Base-by-base conservation (phyloP, 2,113 vertebrate species). In the Hippocampus comes region DNA sequence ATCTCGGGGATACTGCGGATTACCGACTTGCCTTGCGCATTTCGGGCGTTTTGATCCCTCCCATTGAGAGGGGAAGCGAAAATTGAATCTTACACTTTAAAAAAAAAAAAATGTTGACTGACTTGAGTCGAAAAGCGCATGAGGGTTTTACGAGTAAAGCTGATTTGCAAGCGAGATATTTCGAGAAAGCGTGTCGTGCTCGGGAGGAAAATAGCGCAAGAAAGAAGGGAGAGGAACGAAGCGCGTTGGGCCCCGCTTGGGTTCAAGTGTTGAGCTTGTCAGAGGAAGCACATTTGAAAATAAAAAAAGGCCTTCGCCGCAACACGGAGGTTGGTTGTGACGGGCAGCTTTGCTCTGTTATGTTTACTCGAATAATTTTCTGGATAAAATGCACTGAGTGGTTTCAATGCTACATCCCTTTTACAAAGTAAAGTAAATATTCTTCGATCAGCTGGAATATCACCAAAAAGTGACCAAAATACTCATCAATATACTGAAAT, bases 11-110 rank as follows among this genome's bases (percentile, higher is more conserved):
- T 77, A 67, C 77, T 55, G 65, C 38, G 82, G 82, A 86, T 86
- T 86, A 86, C 84, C 85, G 75, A 71, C 75, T 67, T 23, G 72
- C 76, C 63, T 57, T 20, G 57, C 61, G 78, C 70, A 61, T 78
- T 77, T 77, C 59, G 46, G 61, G 57, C 63, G 14, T 68, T 74
- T 67, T 57, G 48, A 71, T 69, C 76, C 30, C 63, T 46, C 65
- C 64, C 67, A 68, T 63, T 67, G 63, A 67, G 57, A 64, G 63
- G 55, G 23, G 70, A 63, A 74, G 25, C 12, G 60, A 41, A 81
- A 86, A 88, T 81, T 77, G 51, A 88, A 83, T 84, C 73, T 78
- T 78, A 72, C 67, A 49, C 69, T 75, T 77, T 73, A 30, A 38
- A 38, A 38, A 38, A 38, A 6, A 38, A 38, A 68, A 87, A 85